Conservation (phyloP, 1,140 invertebrate species). For the Anastrepha obliqua region DNA sequence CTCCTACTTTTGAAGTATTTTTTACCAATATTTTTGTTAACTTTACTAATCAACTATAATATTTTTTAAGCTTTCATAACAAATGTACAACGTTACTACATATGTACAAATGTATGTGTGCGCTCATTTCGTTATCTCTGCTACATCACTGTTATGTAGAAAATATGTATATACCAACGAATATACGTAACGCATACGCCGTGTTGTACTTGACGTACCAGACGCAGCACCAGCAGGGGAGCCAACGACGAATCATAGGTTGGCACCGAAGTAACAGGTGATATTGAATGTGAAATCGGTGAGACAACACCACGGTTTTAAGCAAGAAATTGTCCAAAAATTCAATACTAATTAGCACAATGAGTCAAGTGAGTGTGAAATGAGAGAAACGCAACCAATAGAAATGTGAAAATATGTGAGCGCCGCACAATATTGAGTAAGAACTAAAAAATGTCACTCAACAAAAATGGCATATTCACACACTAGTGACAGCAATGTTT, state of each 20-base stretch:
- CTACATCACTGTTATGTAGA: not conserved
- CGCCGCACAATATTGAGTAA: too few species aligned
- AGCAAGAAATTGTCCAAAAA: not conserved
- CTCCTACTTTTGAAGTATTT: not conserved
- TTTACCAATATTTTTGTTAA: constrained; percentile 14
- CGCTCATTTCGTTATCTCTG: not conserved
- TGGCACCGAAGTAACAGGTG: constrained; percentile 10
- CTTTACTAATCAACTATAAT: constrained; percentile 32
- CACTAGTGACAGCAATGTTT: too few species aligned
- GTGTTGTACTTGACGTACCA: not conserved
- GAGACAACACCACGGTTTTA: constrained; percentile 48
- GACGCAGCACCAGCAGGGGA: not conserved
- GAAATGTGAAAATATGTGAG: too few species aligned
- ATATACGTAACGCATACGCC: too few species aligned
- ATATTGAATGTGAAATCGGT: not conserved
- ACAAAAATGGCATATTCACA: too few species aligned
- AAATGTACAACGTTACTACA: not conserved
- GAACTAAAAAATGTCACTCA: too few species aligned
- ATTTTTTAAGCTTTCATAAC: constrained; percentile 6
- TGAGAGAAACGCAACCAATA: not conserved
- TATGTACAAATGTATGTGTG: not conserved
- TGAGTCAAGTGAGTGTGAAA: not conserved
- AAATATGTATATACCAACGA: too few species aligned
- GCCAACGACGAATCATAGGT: not conserved
- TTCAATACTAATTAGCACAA: not conserved